A percentile compares a stretch with the other conserved stretches of the same genome.
These are phyloP conservation scores for Turritopsis rubra DNA, from an alignment of 30 jellyfish, hydroid and myxozoan genomes.

Conservation along the genomic window DNA sequence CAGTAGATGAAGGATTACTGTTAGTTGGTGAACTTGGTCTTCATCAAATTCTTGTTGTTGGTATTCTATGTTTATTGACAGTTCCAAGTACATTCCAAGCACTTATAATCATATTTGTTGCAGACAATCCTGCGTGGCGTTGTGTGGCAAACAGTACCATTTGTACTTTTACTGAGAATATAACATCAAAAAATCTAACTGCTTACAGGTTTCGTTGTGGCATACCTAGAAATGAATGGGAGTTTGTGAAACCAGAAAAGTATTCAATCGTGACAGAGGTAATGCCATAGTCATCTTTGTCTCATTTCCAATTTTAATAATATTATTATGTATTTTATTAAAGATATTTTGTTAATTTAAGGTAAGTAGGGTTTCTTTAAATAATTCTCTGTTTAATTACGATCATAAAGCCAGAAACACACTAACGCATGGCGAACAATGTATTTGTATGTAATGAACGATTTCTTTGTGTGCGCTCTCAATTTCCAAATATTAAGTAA, in stretches of 20 bases:
- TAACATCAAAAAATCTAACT: slow-evolving; percentile 13
- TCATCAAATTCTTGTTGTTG: slow-evolving; percentile 61
- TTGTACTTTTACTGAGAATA: slow-evolving; percentile 55
- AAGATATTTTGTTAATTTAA: no score
- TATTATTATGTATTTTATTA: no score
- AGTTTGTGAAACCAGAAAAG: slow-evolving; percentile 30
- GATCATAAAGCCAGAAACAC: no score
- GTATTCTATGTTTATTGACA: slow-evolving; percentile 53
- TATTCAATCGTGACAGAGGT: slow-evolving; percentile 88
- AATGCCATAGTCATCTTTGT: background rate
- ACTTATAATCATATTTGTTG: slow-evolving; percentile 65
- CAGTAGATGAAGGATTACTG: slow-evolving; percentile 65
- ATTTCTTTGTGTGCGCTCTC: no score
- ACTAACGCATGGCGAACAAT: no score
- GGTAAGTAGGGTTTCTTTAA: no score
- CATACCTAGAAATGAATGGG: slow-evolving; percentile 71
- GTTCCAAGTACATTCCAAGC: slow-evolving; percentile 64
- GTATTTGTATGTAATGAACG: no score
- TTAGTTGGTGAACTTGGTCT: slow-evolving; percentile 88
- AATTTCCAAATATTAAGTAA: no score
- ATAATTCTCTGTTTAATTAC: no score
- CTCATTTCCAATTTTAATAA: background rate
- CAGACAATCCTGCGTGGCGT: slow-evolving; percentile 88
- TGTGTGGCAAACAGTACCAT: slow-evolving; percentile 76
- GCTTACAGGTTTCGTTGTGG: slow-evolving; percentile 39